These are phyloP conservation scores for Formica selysi DNA, from an alignment of 1,140 invertebrate species.

Conservation along the genomic window DNA sequence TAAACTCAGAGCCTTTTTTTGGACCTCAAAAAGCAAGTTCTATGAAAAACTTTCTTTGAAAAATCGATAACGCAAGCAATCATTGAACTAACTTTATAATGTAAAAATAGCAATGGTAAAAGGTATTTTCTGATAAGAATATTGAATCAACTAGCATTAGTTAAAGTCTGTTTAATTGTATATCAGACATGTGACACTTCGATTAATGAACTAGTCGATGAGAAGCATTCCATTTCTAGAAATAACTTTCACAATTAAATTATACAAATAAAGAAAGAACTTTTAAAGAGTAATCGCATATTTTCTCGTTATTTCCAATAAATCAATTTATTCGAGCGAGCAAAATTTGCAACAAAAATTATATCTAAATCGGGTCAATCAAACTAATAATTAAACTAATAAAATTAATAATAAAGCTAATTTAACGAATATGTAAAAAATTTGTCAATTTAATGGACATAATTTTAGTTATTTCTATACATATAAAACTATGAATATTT, in stretches of 20 bases:
- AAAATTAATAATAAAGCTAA: background rate
- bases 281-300: too few relatives aligned
- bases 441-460: background rate
- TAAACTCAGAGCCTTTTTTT: too few relatives aligned
- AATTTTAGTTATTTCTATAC: too few relatives aligned
- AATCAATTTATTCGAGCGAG: too few relatives aligned
- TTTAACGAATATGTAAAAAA: background rate
- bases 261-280: too few relatives aligned
- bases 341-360: too few relatives aligned
- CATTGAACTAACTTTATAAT: slow-evolving; percentile 1
- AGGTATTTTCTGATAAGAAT: background rate
- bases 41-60: background rate
- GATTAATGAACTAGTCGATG: too few relatives aligned
- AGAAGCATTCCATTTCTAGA: too few relatives aligned
- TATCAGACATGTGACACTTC: background rate
- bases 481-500: background rate
- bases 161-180: background rate
- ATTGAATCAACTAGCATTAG: background rate
- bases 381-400: background rate
- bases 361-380: too few relatives aligned
- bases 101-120: background rate
- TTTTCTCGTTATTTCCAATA: too few relatives aligned
- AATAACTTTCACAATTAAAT: too few relatives aligned
- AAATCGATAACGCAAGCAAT: background rate
- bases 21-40: too few relatives aligned